These are phyloP conservation scores for Sphyrna mokarran DNA, from an alignment of 2,113 vertebrate genomes.

Conservation along the genomic window DNA sequence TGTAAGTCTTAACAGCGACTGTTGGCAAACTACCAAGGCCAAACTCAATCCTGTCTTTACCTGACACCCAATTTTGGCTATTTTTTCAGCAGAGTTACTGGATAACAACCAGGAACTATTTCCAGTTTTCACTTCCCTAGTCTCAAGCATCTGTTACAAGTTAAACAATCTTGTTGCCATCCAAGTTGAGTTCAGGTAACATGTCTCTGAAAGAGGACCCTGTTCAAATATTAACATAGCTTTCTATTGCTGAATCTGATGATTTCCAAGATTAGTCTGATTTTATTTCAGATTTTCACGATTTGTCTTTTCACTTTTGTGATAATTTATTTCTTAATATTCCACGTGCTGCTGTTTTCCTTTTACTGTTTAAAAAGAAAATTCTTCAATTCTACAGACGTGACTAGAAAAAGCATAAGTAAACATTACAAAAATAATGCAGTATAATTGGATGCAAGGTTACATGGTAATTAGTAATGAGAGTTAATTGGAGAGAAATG, in stretches of 20 bases:
- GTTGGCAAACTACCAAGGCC: neutral
- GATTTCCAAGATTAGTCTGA: neutral
- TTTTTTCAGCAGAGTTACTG: neutral
- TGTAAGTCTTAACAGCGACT: neutral
- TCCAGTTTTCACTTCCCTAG: neutral
- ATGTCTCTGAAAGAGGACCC: neutral
- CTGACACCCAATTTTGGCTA: neutral
- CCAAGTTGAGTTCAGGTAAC: neutral
- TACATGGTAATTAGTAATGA: too few species aligned
- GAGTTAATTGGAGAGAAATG: neutral
- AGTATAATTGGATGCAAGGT: neutral
- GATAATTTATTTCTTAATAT: neutral
- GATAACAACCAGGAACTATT: neutral
- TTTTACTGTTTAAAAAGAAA: neutral
- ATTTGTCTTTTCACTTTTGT: neutral
- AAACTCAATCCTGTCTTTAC: neutral
- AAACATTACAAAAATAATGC: neutral
- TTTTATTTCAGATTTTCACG: neutral
- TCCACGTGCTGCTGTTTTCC: neutral
- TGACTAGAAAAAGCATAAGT: neutral
- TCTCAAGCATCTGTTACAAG: neutral
- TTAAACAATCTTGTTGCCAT: neutral
- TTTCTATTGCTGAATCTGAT: neutral
- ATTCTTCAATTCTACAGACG: neutral
- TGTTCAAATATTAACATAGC: neutral